These are phyloP conservation scores for Xestia c-nigrum DNA, from an alignment of 2,888 invertebrate genomes.

Conservation along the genomic window DNA sequence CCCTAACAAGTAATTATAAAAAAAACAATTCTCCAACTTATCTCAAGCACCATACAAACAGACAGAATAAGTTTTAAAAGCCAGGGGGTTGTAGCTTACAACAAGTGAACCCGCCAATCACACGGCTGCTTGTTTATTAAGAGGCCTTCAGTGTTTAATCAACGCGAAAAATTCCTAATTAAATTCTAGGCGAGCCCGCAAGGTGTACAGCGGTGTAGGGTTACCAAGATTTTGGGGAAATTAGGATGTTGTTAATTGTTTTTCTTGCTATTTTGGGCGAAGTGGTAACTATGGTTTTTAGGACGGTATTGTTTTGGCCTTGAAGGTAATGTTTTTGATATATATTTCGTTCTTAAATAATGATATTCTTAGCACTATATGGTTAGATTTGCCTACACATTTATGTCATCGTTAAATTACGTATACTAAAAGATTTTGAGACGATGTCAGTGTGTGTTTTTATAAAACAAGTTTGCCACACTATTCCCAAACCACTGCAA, in stretches of 20 bases:
- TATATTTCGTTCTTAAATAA: neutral
- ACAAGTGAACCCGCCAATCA: constrained; percentile 67
- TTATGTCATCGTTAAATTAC: neutral
- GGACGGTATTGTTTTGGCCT: neutral
- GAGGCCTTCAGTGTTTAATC: constrained; percentile 77
- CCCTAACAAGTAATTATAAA: neutral
- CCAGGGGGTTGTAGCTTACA: constrained; percentile 48
- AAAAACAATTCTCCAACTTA: neutral
- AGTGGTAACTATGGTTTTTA: neutral
- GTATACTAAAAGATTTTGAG: neutral
- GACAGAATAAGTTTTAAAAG: constrained; percentile 16
- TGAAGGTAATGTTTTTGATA: neutral
- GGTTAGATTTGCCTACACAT: neutral
- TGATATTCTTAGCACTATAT: neutral
- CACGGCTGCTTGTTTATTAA: constrained; percentile 75
- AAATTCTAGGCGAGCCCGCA: constrained; percentile 76
- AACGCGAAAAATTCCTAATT: constrained; percentile 83
- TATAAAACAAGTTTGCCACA: too few relatives aligned
- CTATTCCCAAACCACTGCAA: too few relatives aligned
- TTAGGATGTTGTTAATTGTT: neutral
- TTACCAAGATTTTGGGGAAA: constrained; percentile 50
- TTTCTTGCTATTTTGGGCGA: neutral
- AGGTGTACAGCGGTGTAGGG: constrained; percentile 68
- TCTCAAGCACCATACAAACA: constrained; percentile 6
- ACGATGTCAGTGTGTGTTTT: neutral